A percentile compares a stretch with the other conserved stretches of the same genome.
Evolutionary conservation across 1,140 invertebrate genomes (phyloP).

Genomic region (Polypedilum vanderplanki): DNA sequence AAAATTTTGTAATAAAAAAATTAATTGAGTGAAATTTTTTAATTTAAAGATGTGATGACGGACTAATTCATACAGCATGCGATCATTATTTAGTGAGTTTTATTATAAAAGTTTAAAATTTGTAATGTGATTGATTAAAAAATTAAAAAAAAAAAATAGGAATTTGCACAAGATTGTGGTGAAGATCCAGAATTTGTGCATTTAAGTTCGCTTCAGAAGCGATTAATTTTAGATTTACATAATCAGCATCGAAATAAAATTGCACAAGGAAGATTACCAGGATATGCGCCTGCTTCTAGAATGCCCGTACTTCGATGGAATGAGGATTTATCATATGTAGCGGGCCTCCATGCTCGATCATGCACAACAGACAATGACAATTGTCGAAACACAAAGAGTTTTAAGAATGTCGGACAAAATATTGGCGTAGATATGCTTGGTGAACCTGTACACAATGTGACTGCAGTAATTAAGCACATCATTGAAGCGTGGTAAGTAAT

Average conservation of each 20-base stretch:
- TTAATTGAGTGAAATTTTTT: background rate
- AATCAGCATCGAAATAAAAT: slow-evolving; percentile 40
- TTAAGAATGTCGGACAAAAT: background rate
- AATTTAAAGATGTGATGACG: background rate
- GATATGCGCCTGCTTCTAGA: slow-evolving; percentile 35
- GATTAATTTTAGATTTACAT: slow-evolving; percentile 40
- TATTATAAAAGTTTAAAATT: no score
- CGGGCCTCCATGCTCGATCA: slow-evolving; percentile 28
- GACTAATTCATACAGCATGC: background rate
- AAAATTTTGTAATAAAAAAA: no score
- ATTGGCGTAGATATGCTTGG: background rate
- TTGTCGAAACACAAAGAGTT: background rate
- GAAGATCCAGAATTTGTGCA: background rate
- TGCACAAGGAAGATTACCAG: slow-evolving; percentile 35
- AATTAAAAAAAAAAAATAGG: background rate
- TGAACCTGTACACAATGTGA: background rate
- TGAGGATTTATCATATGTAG: slow-evolving; percentile 38
- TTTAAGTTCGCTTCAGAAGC: slow-evolving; percentile 32
- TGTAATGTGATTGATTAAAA: no score
- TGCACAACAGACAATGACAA: background rate
- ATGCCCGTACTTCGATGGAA: slow-evolving; percentile 41
- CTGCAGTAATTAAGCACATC: slow-evolving; percentile 1
- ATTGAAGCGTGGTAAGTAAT: slow-evolving; percentile 2
- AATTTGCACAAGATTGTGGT: background rate
- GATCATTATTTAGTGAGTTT: background rate